phyloP scores from a whole-genome alignment of 2,888 invertebrate genomes.

The Volucella inflata region DNA sequence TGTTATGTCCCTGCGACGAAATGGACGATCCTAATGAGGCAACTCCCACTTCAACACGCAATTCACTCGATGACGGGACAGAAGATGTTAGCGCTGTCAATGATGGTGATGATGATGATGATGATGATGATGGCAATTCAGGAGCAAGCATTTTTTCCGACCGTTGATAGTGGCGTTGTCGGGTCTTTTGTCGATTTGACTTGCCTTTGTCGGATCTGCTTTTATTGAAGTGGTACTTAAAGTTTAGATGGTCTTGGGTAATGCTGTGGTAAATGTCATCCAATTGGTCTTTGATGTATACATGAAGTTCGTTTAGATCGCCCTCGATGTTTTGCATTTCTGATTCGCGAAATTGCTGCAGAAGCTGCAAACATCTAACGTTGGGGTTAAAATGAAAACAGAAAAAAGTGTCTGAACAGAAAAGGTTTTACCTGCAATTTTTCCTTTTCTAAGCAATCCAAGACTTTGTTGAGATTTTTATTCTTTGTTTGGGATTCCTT shows the following conservation, averaged over 20 bases:
- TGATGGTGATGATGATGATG: slow-evolving; percentile 50
- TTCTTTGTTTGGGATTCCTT: slow-evolving; percentile 60
- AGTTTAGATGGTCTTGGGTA: slow-evolving; percentile 26
- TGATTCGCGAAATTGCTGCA: slow-evolving; percentile 58
- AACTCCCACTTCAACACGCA: slow-evolving; percentile 29
- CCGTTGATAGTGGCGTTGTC: slow-evolving; percentile 10
- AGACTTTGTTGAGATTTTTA: slow-evolving; percentile 49
- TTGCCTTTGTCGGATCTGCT: slow-evolving; percentile 7
- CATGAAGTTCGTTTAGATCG: slow-evolving; percentile 64
- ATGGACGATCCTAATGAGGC: slow-evolving; percentile 31
- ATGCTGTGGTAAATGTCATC: slow-evolving; percentile 62
- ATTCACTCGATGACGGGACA: slow-evolving; percentile 39
- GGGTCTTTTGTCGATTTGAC: slow-evolving; percentile 38
- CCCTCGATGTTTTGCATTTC: slow-evolving; percentile 66
- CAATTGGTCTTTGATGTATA: slow-evolving; percentile 66
- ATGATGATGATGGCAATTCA: slow-evolving; percentile 20
- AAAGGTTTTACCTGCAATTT: slow-evolving; percentile 58
- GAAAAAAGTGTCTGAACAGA: not conserved
- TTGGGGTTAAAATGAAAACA: not conserved
- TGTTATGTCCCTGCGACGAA: slow-evolving; percentile 33
- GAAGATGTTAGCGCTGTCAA: slow-evolving; percentile 59
- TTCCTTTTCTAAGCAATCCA: slow-evolving; percentile 65
- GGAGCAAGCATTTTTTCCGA: slow-evolving; percentile 26
- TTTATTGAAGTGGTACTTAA: slow-evolving; percentile 41
- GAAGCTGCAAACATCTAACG: slow-evolving; percentile 30